Percentiles rank a stretch among this genome's conserved stretches.
These are phyloP conservation scores for Heteromurus nitidus DNA, from an alignment of 2,888 invertebrate genomes.

Conservation along the genomic window DNA sequence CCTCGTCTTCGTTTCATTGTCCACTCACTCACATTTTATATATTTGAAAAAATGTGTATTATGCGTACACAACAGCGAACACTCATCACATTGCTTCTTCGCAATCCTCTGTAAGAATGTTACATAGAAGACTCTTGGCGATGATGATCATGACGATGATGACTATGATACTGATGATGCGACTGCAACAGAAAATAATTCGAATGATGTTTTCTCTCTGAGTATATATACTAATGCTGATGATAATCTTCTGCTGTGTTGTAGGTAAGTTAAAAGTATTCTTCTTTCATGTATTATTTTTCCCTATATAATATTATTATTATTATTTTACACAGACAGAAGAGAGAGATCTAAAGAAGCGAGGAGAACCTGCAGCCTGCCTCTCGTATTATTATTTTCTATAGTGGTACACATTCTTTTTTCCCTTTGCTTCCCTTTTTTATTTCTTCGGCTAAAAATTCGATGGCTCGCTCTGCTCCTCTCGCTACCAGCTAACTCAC, in stretches of 20 bases:
- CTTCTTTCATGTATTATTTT: constrained; percentile 41
- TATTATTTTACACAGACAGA: constrained; percentile 22
- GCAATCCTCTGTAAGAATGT: too few relatives aligned
- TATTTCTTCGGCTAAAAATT: constrained; percentile 16
- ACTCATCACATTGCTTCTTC: too few relatives aligned
- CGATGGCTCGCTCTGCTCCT: constrained; percentile 42
- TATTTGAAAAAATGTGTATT: constrained; percentile 3
- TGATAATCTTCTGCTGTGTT: constrained; percentile 25
- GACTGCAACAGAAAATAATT: constrained; percentile 24
- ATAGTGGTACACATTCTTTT: constrained; percentile 50
- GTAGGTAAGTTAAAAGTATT: constrained; percentile 43
- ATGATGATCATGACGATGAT: constrained; percentile 11
- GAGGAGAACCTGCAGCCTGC: constrained; percentile 57
- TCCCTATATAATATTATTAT: constrained; percentile 37
- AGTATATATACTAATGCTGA: too few relatives aligned
- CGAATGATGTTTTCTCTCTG: constrained; percentile 22
- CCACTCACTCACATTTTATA: constrained; percentile 11
- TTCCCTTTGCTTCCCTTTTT: constrained; percentile 45
- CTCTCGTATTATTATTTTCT: constrained; percentile 44
- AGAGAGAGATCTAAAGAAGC: constrained; percentile 23
- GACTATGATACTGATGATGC: constrained; percentile 26
- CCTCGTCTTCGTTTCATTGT: constrained; percentile 23
- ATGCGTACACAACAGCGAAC: too few relatives aligned
- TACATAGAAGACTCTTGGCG: too few relatives aligned
- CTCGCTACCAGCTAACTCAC: constrained; percentile 62